Percentiles rank a stretch among this genome's conserved stretches.
phyloP scores from a whole-genome alignment of 1,140 invertebrate species.

The Matsumurasca onukii region DNA sequence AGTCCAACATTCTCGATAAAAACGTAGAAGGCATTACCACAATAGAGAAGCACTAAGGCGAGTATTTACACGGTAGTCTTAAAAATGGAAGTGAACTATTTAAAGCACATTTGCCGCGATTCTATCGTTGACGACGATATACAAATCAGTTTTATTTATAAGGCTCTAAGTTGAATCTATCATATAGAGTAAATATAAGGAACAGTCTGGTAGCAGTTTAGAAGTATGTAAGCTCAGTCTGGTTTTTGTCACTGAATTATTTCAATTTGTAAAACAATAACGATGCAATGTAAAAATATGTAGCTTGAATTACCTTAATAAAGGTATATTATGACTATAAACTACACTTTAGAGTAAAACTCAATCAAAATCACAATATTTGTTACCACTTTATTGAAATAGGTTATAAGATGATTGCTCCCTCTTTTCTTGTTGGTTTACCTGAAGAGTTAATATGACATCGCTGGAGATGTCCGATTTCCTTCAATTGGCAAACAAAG shows the following conservation, averaged over 20 bases:
- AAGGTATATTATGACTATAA: neutral
- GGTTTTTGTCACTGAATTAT: neutral
- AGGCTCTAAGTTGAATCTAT: constrained; percentile 6
- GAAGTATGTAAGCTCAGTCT: neutral
- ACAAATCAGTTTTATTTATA: constrained; percentile 12
- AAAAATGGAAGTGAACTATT: neutral
- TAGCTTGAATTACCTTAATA: neutral
- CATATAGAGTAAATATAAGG: constrained; percentile 3
- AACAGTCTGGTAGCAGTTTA: neutral
- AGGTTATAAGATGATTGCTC: neutral
- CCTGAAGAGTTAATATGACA: no score
- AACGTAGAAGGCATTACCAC: no score
- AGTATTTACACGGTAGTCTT: constrained; percentile 16
- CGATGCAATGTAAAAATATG: neutral
- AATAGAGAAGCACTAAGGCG: constrained; percentile 11
- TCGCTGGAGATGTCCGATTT: no score
- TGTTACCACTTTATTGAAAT: neutral
- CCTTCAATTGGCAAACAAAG: no score
- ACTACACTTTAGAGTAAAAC: neutral
- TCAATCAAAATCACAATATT: neutral
- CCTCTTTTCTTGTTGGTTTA: no score
- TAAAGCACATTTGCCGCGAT: constrained; percentile 5
- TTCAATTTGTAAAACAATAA: neutral
- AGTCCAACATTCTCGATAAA: no score
- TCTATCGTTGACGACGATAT: neutral